Base-by-base conservation (phyloP, 2,888 invertebrate species). In the Diarsia rubi region DNA sequence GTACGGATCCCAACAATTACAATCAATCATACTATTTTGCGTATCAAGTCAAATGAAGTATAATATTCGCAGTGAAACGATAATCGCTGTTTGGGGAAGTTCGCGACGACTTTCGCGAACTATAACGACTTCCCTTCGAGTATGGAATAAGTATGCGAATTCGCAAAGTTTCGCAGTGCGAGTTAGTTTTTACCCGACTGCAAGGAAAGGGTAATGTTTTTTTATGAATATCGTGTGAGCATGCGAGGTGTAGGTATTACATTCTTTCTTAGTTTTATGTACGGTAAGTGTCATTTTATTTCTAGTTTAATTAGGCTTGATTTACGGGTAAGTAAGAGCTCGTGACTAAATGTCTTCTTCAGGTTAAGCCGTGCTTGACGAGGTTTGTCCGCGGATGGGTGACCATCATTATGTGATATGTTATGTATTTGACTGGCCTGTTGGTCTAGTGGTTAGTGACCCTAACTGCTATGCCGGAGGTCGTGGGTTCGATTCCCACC, bases 11-110 rank as follows among this genome's bases (percentile, higher is more conserved):
- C 37, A 37, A 37, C 6, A 57, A 54, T 24, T 14, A 45, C 24
- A 69, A 64, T 83, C 65, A 69, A 79, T 82, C 24, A 82, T 65
- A 69, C 31, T 24, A 69, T 73, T 79, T 59, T 49, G 44, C 62
- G 31, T 27, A 63, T 42, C 63, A 80, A 64, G 62, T 73, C 52
- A 59, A 59, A 80, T 47, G 60, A 60, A 62, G 78, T 45, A 57
- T 54, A 72, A 11, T 54, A 67, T 79, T 73, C 45, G 5, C n/a
- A 65, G 66, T 66, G 31, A 59, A 63, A 71, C 67, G 74, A 85
- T 75, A 81, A 83, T 87, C 74, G 83, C 73, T 78, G 65, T 71
- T 73, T 69, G 49, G 81, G 63, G 68, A 78, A 85, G 62, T 83
- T 83, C 63, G 52, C 65, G 78, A 75, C 27, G 64, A 86, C 73